Evolutionary conservation across 2,113 vertebrate species (phyloP).

Genomic region (Pollimyrus isidori): DNA sequence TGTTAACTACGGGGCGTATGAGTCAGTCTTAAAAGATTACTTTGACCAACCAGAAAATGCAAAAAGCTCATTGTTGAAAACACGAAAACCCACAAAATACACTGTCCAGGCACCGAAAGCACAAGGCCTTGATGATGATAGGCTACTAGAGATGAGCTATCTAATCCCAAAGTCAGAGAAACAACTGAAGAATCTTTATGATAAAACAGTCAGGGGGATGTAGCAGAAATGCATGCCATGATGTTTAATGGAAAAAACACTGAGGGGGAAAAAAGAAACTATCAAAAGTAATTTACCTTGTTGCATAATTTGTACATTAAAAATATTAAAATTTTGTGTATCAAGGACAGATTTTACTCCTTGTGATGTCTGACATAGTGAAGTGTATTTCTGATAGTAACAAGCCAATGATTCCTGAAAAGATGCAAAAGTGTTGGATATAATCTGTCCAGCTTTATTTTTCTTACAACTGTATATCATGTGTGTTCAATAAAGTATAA

Average conservation of each 20-base stretch:
- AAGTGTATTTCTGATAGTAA: conserved; percentile 15
- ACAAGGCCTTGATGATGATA: conserved; percentile 69
- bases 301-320: conserved; percentile 46
- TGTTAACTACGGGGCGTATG: conserved; percentile 73
- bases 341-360: conserved; percentile 4
- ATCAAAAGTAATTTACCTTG: conserved; percentile 48
- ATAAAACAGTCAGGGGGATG: conserved; percentile 80
- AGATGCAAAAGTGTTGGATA: conserved; percentile 58
- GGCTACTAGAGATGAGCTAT: conserved; percentile 70
- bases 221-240: conserved; percentile 31
- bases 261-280: not conserved
- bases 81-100: conserved; percentile 58
- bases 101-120: conserved; percentile 51
- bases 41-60: conserved; percentile 62
- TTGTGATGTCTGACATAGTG: conserved; percentile 51
- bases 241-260: not conserved
- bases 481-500: conserved; percentile 67
- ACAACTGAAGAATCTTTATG: conserved; percentile 65
- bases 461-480: conserved; percentile 70
- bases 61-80: conserved; percentile 59
- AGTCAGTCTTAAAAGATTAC: conserved; percentile 76
- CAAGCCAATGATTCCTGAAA: conserved; percentile 31
- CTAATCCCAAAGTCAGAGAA: conserved; percentile 72
- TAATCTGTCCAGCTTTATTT: conserved; percentile 58
- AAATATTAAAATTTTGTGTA: conserved; percentile 14